Percentiles rank a stretch among this genome's conserved stretches.
These are phyloP conservation scores for Pygocentrus nattereri DNA, from an alignment of 2,797 vertebrate genomes.

Conservation along the genomic window DNA sequence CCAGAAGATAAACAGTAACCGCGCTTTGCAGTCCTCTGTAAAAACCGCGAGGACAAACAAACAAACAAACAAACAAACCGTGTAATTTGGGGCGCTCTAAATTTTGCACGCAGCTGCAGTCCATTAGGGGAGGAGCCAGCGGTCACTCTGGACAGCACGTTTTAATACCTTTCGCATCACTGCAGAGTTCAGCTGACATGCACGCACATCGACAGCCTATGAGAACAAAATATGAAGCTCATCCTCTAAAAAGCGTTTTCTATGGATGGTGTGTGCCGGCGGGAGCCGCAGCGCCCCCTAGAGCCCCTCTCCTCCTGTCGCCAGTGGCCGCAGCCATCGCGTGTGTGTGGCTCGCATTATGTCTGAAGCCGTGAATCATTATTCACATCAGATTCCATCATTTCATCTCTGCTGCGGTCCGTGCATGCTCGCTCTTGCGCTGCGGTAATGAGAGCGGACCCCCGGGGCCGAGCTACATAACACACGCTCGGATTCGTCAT, in stretches of 20 bases:
- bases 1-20: no score
- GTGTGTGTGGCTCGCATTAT: background rate
- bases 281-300: background rate
- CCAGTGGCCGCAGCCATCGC: background rate
- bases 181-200: no score
- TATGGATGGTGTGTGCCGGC: background rate
- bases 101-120: no score
- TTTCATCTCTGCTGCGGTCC: background rate
- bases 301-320: background rate
- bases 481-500: background rate
- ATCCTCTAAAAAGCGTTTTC: background rate
- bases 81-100: no score
- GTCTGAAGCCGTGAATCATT: slow-evolving; percentile 5
- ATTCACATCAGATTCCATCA: slow-evolving; percentile 2
- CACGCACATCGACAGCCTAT: background rate
- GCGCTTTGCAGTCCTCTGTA: no score
- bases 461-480: slow-evolving; percentile 10
- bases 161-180: no score
- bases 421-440: background rate
- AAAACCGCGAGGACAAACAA: no score
- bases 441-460: background rate
- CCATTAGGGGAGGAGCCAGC: no score
- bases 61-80: no score
- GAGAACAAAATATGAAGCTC: background rate
- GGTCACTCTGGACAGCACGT: no score